Conservation (phyloP, 2,888 invertebrate species). For the Asteroscopus sphinx region DNA sequence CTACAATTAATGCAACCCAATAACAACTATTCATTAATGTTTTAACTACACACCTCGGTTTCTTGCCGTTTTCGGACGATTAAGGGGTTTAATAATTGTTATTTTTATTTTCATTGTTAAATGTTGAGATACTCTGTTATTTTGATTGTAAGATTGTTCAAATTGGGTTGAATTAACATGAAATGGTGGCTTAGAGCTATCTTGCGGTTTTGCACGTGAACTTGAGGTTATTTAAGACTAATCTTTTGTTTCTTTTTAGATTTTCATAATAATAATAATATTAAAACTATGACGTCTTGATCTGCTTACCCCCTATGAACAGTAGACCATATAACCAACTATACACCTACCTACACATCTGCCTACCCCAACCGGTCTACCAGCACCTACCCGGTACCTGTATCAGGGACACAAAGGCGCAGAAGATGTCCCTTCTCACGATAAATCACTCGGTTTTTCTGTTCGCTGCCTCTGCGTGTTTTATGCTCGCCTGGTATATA, state of each 20-base stretch:
- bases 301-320: neutral
- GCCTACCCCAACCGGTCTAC: slow-evolving; percentile 37
- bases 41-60: slow-evolving; percentile 67
- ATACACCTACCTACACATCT: slow-evolving; percentile 25
- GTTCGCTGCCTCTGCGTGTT: slow-evolving; percentile 76
- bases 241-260: too few species aligned
- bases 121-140: slow-evolving; percentile 47
- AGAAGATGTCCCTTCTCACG: slow-evolving; percentile 84
- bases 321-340: neutral
- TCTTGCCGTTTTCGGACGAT: slow-evolving; percentile 45
- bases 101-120: slow-evolving; percentile 51
- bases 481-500: slow-evolving; percentile 75
- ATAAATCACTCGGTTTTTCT: slow-evolving; percentile 83
- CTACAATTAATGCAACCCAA: slow-evolving; percentile 81
- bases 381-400: slow-evolving; percentile 66
- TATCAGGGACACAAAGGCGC: slow-evolving; percentile 72
- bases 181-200: slow-evolving; percentile 1
- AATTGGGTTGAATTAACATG: slow-evolving; percentile 41
- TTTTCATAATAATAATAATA: too few species aligned
- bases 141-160: slow-evolving; percentile 38
- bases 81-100: slow-evolving; percentile 44
- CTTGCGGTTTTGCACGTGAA: slow-evolving; percentile 9
- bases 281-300: too few species aligned
- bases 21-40: slow-evolving; percentile 79
- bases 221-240: slow-evolving; percentile 14